Base-by-base conservation (phyloP, 2,888 invertebrate species). In the Acrobasis repandana region DNA sequence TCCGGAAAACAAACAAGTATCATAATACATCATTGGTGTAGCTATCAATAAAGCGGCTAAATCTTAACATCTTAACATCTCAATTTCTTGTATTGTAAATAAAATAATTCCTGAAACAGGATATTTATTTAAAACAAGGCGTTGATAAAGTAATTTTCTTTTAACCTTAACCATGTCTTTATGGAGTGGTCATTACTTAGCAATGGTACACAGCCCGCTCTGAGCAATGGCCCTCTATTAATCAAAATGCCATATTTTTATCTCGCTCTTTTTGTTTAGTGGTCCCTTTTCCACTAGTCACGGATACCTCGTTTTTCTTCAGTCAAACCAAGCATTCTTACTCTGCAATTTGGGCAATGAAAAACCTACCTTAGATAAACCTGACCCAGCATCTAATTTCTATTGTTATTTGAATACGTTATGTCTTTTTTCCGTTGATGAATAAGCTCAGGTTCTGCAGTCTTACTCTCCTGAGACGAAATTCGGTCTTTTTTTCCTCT, bases 131-230 rank as follows among this genome's bases (percentile, higher is more conserved):
- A 89, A 92, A 92, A 91, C 90, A 90, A 91, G 92, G 90, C 91
- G 92, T 90, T 92, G 92, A 92, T 92, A 91, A 91, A 92, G 91
- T 92, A 92, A 92, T 92, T 91, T 92, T 91, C 90, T 92, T 92
- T 91, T 90, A 91, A 91, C 92, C 91, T 91, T 91, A 90, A 90
- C 90, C 92, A 88, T 91, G 91, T 92, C 91, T 90, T 92, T 90
- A 91, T 91, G 91, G 92, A 90, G 88, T 88, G 92, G 91, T 88
- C 91, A 92, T 91, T 92, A 92, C 91, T 92, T 92, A 92, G 91
- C 88, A 89, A 89, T 89, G 92, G 90, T 90, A 90, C 91, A 90
- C 88, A 90, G 90, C 85, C 84, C 88, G 88, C 88, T 87, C 89
- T 93, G 92, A 93, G 92, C 88, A 92, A 93, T 93, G 88, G 85